Conservation (phyloP, 2,888 invertebrate species). For the Eumerus sabulonum region DNA sequence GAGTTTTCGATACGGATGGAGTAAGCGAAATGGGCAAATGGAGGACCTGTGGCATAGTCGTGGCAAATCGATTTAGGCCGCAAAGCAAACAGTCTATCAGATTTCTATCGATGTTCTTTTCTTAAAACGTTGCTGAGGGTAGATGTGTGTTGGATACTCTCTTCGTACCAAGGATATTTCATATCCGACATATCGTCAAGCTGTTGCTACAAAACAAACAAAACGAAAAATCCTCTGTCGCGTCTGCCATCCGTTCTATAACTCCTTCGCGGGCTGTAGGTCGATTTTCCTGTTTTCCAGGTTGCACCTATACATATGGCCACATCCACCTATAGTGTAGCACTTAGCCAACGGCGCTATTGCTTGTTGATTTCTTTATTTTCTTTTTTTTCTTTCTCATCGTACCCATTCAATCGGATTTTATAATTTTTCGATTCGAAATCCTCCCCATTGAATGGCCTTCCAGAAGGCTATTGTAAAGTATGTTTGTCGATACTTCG, state of each 20-base stretch:
- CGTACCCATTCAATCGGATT: conserved; percentile 2
- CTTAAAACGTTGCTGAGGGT: conserved; percentile 3
- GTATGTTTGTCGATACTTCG: not conserved
- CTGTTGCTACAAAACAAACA: not conserved
- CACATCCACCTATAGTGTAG: not conserved
- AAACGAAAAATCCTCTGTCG: too few relatives aligned
- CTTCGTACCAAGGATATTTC: conserved; percentile 25
- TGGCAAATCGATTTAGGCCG: conserved; percentile 41
- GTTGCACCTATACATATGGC: conserved; percentile 25
- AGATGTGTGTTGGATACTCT: too few relatives aligned
- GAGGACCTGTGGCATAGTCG: too few relatives aligned
- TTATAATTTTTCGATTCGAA: conserved; percentile 9
- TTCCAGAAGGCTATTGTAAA: not conserved
- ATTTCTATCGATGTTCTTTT: conserved; percentile 19
- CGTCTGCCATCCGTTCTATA: too few relatives aligned
- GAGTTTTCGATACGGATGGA: conserved; percentile 7
- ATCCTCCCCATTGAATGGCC: not conserved
- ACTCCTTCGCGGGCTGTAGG: too few relatives aligned
- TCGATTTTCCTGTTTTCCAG: conserved; percentile 1
- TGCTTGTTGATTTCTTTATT: conserved; percentile 32
- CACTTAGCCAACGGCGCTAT: conserved; percentile 18
- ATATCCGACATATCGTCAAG: conserved; percentile 22
- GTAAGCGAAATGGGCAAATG: too few relatives aligned
- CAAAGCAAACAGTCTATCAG: conserved; percentile 40
- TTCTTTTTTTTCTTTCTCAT: conserved; percentile 12